Conservation (phyloP, 2,888 invertebrate species). For the Xestia rhomboidea region DNA sequence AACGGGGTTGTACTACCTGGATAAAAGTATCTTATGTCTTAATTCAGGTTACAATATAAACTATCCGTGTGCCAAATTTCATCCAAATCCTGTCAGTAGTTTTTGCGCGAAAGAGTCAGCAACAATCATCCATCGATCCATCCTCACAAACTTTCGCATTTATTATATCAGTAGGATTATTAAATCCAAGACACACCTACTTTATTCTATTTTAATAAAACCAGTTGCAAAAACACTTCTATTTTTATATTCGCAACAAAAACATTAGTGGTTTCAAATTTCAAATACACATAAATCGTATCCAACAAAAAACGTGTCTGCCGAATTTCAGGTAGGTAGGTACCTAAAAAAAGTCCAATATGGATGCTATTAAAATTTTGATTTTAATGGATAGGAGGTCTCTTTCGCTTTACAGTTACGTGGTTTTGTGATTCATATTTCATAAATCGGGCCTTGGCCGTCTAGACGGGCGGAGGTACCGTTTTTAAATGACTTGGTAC, state of each 20-base stretch:
- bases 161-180: neutral
- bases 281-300: neutral
- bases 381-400: neutral
- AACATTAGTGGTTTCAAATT: neutral
- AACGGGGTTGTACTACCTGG: too few relatives aligned
- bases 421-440: conserved; percentile 21
- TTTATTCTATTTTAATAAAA: neutral
- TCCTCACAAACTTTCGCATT: too few relatives aligned
- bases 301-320: neutral
- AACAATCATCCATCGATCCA: too few relatives aligned
- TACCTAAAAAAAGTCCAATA: neutral
- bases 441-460: conserved; percentile 16
- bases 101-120: too few relatives aligned
- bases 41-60: too few relatives aligned
- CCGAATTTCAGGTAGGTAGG: neutral
- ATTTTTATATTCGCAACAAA: neutral
- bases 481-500: conserved; percentile 10
- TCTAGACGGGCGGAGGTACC: conserved; percentile 38
- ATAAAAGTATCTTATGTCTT: too few relatives aligned
- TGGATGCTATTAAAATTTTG: neutral
- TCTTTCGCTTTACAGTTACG: conserved; percentile 11
- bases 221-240: neutral
- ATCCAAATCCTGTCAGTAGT: too few relatives aligned
- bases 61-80: too few relatives aligned
- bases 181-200: neutral